Percentiles rank a stretch among this genome's conserved stretches.
Conservation (phyloP, 2,888 invertebrate genomes). For the Dynastes grantii region DNA sequence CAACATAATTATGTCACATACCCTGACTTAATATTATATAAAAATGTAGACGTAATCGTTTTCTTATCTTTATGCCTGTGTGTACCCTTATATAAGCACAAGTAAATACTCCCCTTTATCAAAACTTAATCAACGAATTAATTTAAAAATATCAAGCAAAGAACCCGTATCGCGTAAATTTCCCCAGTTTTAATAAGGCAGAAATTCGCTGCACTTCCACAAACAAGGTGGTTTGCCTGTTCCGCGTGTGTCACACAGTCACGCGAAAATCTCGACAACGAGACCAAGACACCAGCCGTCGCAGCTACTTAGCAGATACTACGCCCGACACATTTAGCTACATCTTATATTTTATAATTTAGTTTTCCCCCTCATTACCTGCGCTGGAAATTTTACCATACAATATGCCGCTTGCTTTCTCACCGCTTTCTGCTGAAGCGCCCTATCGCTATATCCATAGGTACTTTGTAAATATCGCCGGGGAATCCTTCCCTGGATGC, state of each 20-base stretch:
- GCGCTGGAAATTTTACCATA: constrained; percentile 37
- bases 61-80: no score
- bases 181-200: constrained; percentile 1
- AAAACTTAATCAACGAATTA: background rate
- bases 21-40: no score
- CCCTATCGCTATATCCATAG: constrained; percentile 1
- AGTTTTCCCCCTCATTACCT: constrained; percentile 49
- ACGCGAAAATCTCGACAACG: constrained; percentile 24
- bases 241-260: constrained; percentile 7
- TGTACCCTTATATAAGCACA: no score
- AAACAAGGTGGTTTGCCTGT: background rate
- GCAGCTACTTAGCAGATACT: constrained; percentile 41
- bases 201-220: background rate
- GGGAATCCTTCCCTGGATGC: constrained; percentile 17
- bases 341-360: constrained; percentile 50
- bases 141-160: background rate
- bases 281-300: constrained; percentile 4
- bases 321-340: constrained; percentile 36
- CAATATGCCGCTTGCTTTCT: background rate
- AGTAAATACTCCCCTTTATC: no score
- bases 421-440: constrained; percentile 1
- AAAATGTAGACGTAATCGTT: no score
- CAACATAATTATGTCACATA: no score
- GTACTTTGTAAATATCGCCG: constrained; percentile 13
- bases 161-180: background rate